These are phyloP conservation scores for Drosophila cracens DNA, from an alignment of 2,888 invertebrate genomes.

Conservation along the genomic window DNA sequence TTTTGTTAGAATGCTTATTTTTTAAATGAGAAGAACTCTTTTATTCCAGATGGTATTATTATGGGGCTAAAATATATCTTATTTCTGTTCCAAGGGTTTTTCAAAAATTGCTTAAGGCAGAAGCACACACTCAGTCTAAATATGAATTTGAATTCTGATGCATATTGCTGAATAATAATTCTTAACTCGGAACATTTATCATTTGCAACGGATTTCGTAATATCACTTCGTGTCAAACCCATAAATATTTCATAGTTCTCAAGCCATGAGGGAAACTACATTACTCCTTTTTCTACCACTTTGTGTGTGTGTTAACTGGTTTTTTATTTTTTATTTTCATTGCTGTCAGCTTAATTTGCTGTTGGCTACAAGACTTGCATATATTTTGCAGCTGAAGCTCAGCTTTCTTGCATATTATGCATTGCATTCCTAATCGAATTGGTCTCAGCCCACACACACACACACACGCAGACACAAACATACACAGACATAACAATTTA, in stretches of 20 bases:
- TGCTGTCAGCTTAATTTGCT: slow-evolving; percentile 33
- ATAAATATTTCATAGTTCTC: neutral
- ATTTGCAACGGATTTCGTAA: neutral
- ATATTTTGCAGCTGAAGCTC: slow-evolving; percentile 37
- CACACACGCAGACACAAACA: slow-evolving; percentile 8
- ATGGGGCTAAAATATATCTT: neutral
- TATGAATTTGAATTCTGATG: neutral
- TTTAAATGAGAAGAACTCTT: neutral
- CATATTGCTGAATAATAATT: neutral
- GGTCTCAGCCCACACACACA: slow-evolving; percentile 56
- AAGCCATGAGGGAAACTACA: neutral
- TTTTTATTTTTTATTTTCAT: slow-evolving; percentile 14
- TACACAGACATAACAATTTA: slow-evolving; percentile 25
- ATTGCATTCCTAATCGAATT: slow-evolving; percentile 70
- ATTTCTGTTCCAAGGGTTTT: neutral
- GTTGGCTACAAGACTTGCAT: slow-evolving; percentile 34
- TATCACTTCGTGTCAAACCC: neutral
- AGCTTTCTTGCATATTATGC: slow-evolving; percentile 30
- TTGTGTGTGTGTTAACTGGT: slow-evolving; percentile 36
- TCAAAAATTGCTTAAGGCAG: neutral
- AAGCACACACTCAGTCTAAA: neutral
- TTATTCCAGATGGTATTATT: neutral
- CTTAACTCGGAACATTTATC: neutral
- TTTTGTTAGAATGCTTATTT: neutral
- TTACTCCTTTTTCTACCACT: slow-evolving; percentile 6